Percentiles rank a stretch among this genome's conserved stretches.
These are phyloP conservation scores for Drosophila insularis DNA, from an alignment of 1,140 invertebrate genomes.

Conservation along the genomic window DNA sequence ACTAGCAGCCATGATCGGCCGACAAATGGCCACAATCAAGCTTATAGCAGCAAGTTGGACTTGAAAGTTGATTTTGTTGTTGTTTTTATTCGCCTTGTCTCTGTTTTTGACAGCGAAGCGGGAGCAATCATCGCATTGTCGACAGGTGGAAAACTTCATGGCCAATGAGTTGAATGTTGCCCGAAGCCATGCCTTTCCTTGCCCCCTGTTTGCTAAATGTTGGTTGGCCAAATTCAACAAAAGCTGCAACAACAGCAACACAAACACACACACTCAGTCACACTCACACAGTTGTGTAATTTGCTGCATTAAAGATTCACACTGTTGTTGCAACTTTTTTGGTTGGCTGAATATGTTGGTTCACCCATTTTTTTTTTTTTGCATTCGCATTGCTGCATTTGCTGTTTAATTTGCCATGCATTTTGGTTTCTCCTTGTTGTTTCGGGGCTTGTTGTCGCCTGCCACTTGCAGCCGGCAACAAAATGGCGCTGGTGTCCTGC, in stretches of 20 bases:
- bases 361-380: conserved; percentile 54
- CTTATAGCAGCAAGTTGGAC: conserved; percentile 27
- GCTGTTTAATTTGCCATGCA: conserved; percentile 59
- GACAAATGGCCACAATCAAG: conserved; percentile 73
- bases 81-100: conserved; percentile 5
- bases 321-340: conserved; percentile 44
- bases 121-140: conserved; percentile 75
- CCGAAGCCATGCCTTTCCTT: conserved; percentile 48
- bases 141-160: conserved; percentile 74
- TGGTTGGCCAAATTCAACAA: conserved; percentile 55
- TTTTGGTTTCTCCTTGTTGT: conserved; percentile 47
- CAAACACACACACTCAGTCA: conserved; percentile 37
- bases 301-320: conserved; percentile 77
- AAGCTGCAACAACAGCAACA: conserved; percentile 26
- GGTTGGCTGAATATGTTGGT: conserved; percentile 55
- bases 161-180: conserved; percentile 66
- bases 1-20: conserved; percentile 48
- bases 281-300: conserved; percentile 28
- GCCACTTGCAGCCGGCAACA: conserved; percentile 71
- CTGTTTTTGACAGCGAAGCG: conserved; percentile 36
- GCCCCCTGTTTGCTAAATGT: conserved; percentile 54
- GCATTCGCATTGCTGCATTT: conserved; percentile 39
- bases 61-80: conserved; percentile 27
- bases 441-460: conserved; percentile 58
- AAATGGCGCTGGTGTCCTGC: conserved; percentile 65